Base-by-base conservation (phyloP, 2,113 vertebrate species). In the Nycticryphes semicollaris region DNA sequence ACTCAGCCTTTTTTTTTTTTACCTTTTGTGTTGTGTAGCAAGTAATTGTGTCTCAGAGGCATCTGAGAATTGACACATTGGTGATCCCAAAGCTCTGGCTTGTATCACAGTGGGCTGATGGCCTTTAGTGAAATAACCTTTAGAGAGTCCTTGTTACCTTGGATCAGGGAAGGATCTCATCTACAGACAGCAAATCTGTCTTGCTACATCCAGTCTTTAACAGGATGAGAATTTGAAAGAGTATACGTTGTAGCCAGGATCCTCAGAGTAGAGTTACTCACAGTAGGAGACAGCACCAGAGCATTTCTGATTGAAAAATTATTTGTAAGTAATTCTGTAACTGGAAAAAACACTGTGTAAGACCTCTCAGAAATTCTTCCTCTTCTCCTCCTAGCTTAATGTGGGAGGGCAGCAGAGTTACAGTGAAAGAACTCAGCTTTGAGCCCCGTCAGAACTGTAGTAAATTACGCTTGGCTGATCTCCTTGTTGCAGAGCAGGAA, bases 401-500 rank as follows among this genome's bases (percentile, higher is more conserved):
- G 78, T 99, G 99, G 99, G 98, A 97, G 31, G 97, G 98, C 87
- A 98, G 97, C 94, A 97, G 98, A 20, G 98, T 99, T 30, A 98
- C 99, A 3, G 98, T 99, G 89, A 99, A 99, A 94, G 98, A 98
- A 53, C 96, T 99, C 83, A 89, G 88, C 39, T 51, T 95, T 3
- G 80, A 94, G 51, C 93, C 94, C 45, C 97, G 91, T 21, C 90
- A 63, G 21, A 94, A n/a, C 37, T 93, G 97, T 64, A 90, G 93
- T 79, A 96, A 95, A 14, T 88, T 94, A 28, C 56, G 85, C 23
- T 96, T 98, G 27, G 90, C 96, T 3, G 99, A 99, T 89, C 97
- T 99, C 27, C 93, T 99, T 5, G 93, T 98, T 75, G 97, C 98
- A 3, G 99, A 99, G 87, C 98, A 98, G 84, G 97, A 98, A 12